Conservation (phyloP, 2,113 vertebrate genomes). For the Upupa epops region DNA sequence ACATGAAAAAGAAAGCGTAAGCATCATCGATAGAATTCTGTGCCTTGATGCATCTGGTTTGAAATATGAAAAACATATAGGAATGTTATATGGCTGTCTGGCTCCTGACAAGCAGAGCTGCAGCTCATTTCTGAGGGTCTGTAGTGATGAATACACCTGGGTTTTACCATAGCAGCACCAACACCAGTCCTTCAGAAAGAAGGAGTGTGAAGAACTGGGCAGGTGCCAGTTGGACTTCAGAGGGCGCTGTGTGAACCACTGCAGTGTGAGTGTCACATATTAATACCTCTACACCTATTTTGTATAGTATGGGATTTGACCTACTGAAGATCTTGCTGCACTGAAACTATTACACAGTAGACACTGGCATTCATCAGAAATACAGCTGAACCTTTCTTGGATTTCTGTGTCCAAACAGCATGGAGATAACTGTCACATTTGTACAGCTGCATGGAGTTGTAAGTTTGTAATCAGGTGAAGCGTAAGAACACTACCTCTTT, state of each 20-base stretch:
- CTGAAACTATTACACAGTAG: not conserved
- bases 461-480: constrained; percentile 41
- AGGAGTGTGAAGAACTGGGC: not conserved
- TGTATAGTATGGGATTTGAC: not conserved
- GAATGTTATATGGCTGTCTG: accelerated
- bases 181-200: not conserved
- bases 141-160: accelerated
- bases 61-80: not conserved
- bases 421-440: not conserved
- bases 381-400: not conserved
- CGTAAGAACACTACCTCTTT: constrained; percentile 28
- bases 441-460: not conserved
- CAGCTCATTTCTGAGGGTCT: not conserved
- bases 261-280: not conserved
- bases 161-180: not conserved
- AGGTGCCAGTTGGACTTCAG: not conserved
- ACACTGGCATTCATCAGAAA: not conserved
- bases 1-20: not conserved
- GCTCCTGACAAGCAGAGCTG: not conserved
- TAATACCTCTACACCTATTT: not conserved
- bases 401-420: not conserved
- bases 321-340: not conserved
- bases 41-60: not conserved
- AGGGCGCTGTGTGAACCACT: accelerated
- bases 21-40: not conserved